Evolutionary conservation across 2,797 vertebrate species (phyloP).

Genomic region (Cyprinella venusta): DNA sequence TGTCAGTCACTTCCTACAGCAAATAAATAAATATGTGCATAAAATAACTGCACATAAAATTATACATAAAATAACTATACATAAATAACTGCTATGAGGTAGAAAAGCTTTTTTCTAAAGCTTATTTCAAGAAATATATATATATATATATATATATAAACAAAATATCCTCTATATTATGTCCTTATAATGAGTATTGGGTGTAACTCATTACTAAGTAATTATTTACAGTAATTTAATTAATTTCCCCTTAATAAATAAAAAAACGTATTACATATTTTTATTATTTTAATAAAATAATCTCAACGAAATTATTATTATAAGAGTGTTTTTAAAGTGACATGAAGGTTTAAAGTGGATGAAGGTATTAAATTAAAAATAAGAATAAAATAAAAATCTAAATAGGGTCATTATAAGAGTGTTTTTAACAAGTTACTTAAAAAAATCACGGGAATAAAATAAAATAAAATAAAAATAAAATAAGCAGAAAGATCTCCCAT

Average conservation of each 20-base stretch:
- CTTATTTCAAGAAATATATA: background rate
- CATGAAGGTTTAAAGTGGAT: no score
- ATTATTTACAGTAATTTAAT: background rate
- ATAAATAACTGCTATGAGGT: no score
- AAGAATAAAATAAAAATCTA: background rate
- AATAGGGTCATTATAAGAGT: background rate
- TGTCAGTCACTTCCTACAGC: conserved; percentile 76
- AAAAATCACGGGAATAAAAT: background rate
- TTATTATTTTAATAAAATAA: background rate
- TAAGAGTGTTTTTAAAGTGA: background rate
- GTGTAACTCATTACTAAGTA: background rate
- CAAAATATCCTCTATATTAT: background rate
- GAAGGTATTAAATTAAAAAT: background rate
- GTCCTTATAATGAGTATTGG: background rate
- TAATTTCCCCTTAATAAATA: background rate
- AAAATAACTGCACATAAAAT: no score
- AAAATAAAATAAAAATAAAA: background rate
- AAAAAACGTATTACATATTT: no score
- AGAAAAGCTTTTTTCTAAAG: background rate
- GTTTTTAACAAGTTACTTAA: background rate
- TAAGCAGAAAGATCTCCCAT: conserved; percentile 25
- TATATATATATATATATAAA: background rate
- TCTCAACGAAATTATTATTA: background rate
- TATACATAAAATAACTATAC: background rate
- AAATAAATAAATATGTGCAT: background rate